Evolutionary conservation across 1,140 invertebrate species (phyloP), one percentile per base, ranked within the genome.

Genomic region (Zelostemma sp.): DNA sequence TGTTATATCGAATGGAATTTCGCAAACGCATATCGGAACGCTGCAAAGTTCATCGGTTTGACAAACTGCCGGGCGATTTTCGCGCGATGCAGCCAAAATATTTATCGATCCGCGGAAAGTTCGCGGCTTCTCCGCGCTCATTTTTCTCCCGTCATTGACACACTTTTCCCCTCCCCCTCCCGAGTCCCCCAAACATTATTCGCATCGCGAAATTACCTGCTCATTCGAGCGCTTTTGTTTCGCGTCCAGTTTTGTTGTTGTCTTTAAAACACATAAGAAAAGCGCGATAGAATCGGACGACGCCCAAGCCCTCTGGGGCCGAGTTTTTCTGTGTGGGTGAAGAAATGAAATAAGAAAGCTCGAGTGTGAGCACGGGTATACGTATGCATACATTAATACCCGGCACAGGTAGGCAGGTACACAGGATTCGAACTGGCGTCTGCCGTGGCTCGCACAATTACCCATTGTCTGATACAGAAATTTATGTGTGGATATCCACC

Each of bases 381-480:
- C 45, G 48, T 66, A 68, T 57, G 62, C 61, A 73, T 71, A 71
- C 67, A 60, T 68, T 71, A 66, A 66, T 66, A 71, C 62, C 50
- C 9, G 6, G 53, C 48, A 54, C 64, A 62, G 64, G 64, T 68
- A 74, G 59, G 53, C 70, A 71, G 67, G 63, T 73, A 71, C 64
- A 59, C 59, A 57, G 67, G 31, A 60, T 60, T 72, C 59, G 60
- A 72, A 67, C 69, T 68, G 60, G 64, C 64, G 69, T 72, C 60
- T 67, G 63, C 62, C 49, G 69, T 74, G 75, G 80, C 78, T 84
- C 79, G 80, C 76, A 83, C 83, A 84, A 85, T 85, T 84, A 84
- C 82, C 82, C 76, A 85, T 85, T 84, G 83, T 84, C 81, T 78
- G 83, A 85, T 84, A 83, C 78, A 79, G 82, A 81, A 85, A 85